A percentile compares a stretch with the other conserved stretches of the same genome.
phyloP scores from a whole-genome alignment of 2,797 vertebrate genomes.

The Kryptopterus vitreolus region DNA sequence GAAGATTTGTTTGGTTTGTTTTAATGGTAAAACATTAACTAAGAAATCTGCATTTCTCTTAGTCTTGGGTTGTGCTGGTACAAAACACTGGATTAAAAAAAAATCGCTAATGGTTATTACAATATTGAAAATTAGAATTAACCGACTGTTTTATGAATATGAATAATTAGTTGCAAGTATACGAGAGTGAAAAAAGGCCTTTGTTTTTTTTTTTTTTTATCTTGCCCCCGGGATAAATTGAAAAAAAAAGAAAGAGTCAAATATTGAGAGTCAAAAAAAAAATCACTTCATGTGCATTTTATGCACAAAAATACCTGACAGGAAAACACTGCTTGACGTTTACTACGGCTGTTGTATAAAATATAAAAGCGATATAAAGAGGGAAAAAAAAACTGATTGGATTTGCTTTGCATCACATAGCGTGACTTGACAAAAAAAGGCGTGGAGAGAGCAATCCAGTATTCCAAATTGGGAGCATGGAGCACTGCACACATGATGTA shows the following conservation, averaged over 20 bases:
- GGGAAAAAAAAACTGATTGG: neutral
- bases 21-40: too few relatives aligned
- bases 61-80: neutral
- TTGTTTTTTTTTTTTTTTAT: too few relatives aligned
- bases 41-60: neutral
- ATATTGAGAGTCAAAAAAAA: too few relatives aligned
- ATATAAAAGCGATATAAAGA: conserved; percentile 25
- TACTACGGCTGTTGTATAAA: conserved; percentile 24
- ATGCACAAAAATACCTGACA: neutral
- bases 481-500: conserved; percentile 40
- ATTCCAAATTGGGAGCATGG: conserved; percentile 40
- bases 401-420: conserved; percentile 40
- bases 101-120: neutral
- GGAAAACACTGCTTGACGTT: neutral
- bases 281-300: neutral
- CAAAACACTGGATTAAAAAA: neutral
- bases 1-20: neutral
- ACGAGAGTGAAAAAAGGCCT: neutral
- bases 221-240: too few relatives aligned
- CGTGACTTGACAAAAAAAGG: conserved; percentile 46
- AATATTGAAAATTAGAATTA: neutral
- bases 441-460: conserved; percentile 32
- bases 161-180: neutral
- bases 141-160: neutral
- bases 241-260: too few relatives aligned